A percentile compares a stretch with the other conserved stretches of the same genome.
Conservation (phyloP, 1,140 invertebrate genomes). For the Bombus soroeensis region DNA sequence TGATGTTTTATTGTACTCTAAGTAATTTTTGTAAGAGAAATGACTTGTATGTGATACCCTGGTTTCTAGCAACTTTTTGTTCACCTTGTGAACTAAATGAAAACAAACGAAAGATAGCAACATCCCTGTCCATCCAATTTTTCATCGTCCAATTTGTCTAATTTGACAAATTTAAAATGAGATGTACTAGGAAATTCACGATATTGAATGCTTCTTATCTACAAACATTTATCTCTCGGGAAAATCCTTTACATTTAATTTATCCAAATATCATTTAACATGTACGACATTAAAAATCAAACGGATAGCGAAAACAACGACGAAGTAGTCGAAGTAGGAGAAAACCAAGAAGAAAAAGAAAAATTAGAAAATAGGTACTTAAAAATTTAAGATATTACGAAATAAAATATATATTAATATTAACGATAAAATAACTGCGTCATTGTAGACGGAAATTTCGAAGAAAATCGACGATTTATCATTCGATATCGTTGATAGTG, state of each 20-base stretch:
- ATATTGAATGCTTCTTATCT: background rate
- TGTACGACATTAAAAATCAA: background rate
- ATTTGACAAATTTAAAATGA: constrained; percentile 16
- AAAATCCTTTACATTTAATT: background rate
- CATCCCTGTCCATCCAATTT: background rate
- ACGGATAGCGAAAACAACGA: background rate
- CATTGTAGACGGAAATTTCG: background rate
- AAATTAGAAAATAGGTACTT: background rate
- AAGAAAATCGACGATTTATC: background rate
- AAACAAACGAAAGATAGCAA: constrained; percentile 21
- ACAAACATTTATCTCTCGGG: background rate
- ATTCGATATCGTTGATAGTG: constrained; percentile 1
- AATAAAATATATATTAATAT: background rate
- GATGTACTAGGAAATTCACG: background rate
- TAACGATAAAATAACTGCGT: background rate
- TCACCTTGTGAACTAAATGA: background rate
- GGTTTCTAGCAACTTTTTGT: background rate
- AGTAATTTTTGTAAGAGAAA: background rate
- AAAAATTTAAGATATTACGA: background rate
- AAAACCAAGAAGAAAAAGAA: background rate
- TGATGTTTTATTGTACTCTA: background rate
- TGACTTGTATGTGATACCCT: background rate
- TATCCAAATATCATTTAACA: background rate
- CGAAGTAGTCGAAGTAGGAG: background rate
- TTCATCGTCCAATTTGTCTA: background rate